These are phyloP conservation scores for Neoseiulus cucumeris DNA, from an alignment of 1,140 invertebrate genomes.

Conservation along the genomic window DNA sequence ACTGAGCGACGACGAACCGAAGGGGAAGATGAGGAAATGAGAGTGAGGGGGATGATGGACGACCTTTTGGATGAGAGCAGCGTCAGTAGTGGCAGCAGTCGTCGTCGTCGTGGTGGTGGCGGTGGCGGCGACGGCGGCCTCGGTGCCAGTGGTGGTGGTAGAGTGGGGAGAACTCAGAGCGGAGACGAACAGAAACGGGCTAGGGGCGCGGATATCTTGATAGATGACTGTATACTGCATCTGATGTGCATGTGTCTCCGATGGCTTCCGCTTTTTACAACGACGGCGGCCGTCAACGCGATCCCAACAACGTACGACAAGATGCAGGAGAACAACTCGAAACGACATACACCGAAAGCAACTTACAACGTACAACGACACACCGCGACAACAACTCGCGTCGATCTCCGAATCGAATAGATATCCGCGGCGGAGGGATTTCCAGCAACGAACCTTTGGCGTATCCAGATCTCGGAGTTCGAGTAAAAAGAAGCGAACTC, in stretches of 20 bases:
- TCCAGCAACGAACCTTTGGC: too few species aligned
- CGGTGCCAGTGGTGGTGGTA: background rate
- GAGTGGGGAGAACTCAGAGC: background rate
- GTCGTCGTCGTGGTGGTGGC: background rate
- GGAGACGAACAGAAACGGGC: background rate
- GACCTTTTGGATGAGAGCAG: conserved; percentile 12
- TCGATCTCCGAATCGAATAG: too few species aligned
- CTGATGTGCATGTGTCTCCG: conserved; percentile 9
- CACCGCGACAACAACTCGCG: too few species aligned
- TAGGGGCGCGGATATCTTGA: conserved; percentile 6
- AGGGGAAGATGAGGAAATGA: conserved; percentile 10
- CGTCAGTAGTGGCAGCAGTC: background rate
- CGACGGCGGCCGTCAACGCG: background rate
- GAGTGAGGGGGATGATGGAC: conserved; percentile 11
- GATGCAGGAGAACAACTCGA: too few species aligned
- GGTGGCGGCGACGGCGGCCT: too few species aligned
- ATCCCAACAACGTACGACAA: background rate
- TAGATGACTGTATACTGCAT: conserved; percentile 11
- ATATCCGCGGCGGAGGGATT: too few species aligned
- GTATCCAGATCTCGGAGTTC: too few species aligned
- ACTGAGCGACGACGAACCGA: background rate
- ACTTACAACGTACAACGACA: too few species aligned
- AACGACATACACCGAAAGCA: too few species aligned
- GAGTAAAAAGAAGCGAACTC: too few species aligned
- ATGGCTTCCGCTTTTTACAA: conserved; percentile 9